A percentile compares a stretch with the other conserved stretches of the same genome.
phyloP scores from a whole-genome alignment of 2,888 invertebrate species.

The Alcis repandata region DNA sequence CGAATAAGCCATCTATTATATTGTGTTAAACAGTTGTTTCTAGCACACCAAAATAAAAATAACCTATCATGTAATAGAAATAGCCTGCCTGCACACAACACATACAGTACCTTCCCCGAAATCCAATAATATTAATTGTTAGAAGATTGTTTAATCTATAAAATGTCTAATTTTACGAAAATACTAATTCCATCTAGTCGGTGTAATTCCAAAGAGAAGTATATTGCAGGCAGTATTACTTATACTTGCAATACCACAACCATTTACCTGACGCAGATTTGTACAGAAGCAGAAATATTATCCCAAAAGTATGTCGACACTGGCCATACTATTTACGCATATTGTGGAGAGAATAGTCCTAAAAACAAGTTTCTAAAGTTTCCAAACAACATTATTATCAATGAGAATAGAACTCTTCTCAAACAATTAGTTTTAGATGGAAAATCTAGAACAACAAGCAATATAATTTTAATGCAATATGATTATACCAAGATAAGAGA shows the following conservation, averaged over 20 bases:
- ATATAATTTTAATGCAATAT: constrained; percentile 70
- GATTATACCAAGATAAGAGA: constrained; percentile 68
- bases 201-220: constrained; percentile 50
- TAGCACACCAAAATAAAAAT: too few species aligned
- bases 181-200: constrained; percentile 65
- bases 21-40: too few species aligned
- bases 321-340: constrained; percentile 60
- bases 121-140: background rate
- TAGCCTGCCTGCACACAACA: too few species aligned
- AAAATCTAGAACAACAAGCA: constrained; percentile 49
- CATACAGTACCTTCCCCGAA: background rate
- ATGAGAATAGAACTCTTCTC: constrained; percentile 51
- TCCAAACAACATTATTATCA: constrained; percentile 56
- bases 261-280: constrained; percentile 67
- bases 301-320: constrained; percentile 44
- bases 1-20: too few species aligned
- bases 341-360: constrained; percentile 47
- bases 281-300: constrained; percentile 44
- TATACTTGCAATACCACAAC: constrained; percentile 51
- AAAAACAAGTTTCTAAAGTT: constrained; percentile 38
- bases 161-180: constrained; percentile 35
- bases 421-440: constrained; percentile 61
- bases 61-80: too few species aligned
- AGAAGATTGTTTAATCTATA: background rate
- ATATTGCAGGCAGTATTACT: constrained; percentile 65